Evolutionary conservation across 2,888 invertebrate genomes (phyloP).

Genomic region (Amphipyra tragopoginis): DNA sequence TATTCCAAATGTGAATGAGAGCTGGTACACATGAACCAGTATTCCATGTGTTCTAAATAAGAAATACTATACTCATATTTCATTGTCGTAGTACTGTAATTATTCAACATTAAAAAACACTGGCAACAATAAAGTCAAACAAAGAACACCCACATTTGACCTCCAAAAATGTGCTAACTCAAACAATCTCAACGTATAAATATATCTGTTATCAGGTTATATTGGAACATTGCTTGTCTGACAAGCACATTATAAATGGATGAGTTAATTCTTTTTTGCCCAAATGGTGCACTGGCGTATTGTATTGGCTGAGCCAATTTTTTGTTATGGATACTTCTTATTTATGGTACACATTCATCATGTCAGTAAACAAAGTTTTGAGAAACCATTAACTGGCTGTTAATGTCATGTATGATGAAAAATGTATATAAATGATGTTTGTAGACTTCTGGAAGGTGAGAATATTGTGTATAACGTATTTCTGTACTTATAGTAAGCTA

Average conservation of each 20-base stretch:
- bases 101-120: slow-evolving; percentile 10
- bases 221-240: slow-evolving; percentile 27
- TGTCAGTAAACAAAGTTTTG: slow-evolving; percentile 9
- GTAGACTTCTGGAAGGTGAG: neutral
- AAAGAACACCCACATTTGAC: slow-evolving; percentile 36
- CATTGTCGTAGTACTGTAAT: slow-evolving; percentile 1
- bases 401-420: neutral
- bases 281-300: slow-evolving; percentile 2
- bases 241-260: slow-evolving; percentile 17
- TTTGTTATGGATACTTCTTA: slow-evolving; percentile 2
- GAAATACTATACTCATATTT: too few relatives aligned
- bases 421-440: slow-evolving; percentile 4
- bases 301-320: slow-evolving; percentile 39
- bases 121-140: slow-evolving; percentile 26
- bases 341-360: slow-evolving; percentile 4
- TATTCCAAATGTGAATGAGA: too few relatives aligned
- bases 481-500: too few relatives aligned
- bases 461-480: neutral
- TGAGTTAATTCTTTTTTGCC: slow-evolving; percentile 21
- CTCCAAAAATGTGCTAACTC: slow-evolving; percentile 39
- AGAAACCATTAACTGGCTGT: neutral
- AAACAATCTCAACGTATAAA: slow-evolving; percentile 20
- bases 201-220: slow-evolving; percentile 32
- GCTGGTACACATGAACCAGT: too few relatives aligned
- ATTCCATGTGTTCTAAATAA: too few relatives aligned